phyloP scores from a whole-genome alignment of 2,888 invertebrate genomes.

The Lochmaea capreae region DNA sequence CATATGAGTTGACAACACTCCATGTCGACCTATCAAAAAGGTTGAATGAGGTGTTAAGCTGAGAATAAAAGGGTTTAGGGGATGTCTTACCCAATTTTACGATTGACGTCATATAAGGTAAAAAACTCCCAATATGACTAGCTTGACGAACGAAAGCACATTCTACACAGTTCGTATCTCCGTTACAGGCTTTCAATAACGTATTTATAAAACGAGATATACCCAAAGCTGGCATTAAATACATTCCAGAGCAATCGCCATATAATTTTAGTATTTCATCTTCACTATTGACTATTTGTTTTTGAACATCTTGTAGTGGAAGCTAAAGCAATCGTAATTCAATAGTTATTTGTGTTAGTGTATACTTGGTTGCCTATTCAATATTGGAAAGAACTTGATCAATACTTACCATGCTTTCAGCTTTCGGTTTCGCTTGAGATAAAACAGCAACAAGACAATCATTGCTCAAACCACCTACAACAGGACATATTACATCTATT shows the following conservation, averaged over 20 bases:
- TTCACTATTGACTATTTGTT: slow-evolving; percentile 54
- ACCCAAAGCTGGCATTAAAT: slow-evolving; percentile 56
- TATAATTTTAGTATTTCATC: slow-evolving; percentile 55
- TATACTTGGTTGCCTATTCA: too few species aligned
- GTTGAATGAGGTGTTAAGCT: slow-evolving; percentile 1
- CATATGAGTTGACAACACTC: slow-evolving; percentile 60
- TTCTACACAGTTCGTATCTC: slow-evolving; percentile 58
- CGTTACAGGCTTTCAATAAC: slow-evolving; percentile 57
- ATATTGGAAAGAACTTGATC: background rate
- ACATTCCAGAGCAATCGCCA: slow-evolving; percentile 53
- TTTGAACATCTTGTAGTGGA: slow-evolving; percentile 43
- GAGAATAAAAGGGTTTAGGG: too few species aligned
- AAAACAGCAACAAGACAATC: slow-evolving; percentile 58
- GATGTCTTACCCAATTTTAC: slow-evolving; percentile 55
- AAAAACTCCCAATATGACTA: slow-evolving; percentile 59
- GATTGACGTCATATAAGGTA: slow-evolving; percentile 62
- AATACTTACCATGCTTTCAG: slow-evolving; percentile 20
- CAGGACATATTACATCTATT: slow-evolving; percentile 55
- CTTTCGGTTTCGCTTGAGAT: slow-evolving; percentile 57
- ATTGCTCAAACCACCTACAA: slow-evolving; percentile 59
- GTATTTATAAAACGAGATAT: slow-evolving; percentile 59
- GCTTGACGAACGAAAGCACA: slow-evolving; percentile 62
- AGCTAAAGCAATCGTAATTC: slow-evolving; percentile 3
- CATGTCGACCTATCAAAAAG: slow-evolving; percentile 55
- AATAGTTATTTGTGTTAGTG: too few species aligned